phyloP scores from a whole-genome alignment of 2,888 invertebrate genomes.

The Pterostichus madidus region DNA sequence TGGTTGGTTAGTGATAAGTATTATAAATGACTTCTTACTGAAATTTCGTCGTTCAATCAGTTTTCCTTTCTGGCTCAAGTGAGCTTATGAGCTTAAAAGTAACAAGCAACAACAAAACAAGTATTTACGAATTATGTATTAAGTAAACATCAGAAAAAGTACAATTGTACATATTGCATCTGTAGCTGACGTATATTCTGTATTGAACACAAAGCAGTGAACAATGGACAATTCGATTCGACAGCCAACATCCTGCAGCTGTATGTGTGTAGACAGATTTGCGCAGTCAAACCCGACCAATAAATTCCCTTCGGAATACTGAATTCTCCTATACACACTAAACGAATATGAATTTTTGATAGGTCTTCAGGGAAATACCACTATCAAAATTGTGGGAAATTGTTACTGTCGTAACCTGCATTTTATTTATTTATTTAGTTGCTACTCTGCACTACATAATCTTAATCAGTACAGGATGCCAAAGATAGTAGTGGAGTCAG shows the following conservation, averaged over 20 bases:
- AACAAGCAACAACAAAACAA: too few species aligned
- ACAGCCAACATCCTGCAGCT: not conserved
- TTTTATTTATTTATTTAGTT: too few species aligned
- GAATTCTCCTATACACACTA: not conserved
- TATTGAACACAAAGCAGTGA: not conserved
- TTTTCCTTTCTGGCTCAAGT: too few species aligned
- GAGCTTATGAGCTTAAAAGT: too few species aligned
- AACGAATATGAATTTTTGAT: constrained; percentile 14
- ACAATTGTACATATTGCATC: not conserved
- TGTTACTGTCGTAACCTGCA: too few species aligned
- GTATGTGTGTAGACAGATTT: constrained; percentile 4
- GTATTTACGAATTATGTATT: not conserved
- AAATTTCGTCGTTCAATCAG: too few species aligned
- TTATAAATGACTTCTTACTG: too few species aligned
- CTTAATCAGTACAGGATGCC: too few species aligned
- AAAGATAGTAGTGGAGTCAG: too few species aligned
- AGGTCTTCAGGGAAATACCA: constrained; percentile 3
- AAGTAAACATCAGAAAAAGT: not conserved
- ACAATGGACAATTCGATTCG: not conserved
- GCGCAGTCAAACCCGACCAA: not conserved
- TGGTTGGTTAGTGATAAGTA: too few species aligned
- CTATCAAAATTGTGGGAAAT: not conserved
- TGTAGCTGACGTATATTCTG: not conserved
- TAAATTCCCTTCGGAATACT: not conserved
- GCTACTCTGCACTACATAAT: too few species aligned